Conservation (phyloP, 1,140 invertebrate species). For the Brachionus rotundiformis region DNA sequence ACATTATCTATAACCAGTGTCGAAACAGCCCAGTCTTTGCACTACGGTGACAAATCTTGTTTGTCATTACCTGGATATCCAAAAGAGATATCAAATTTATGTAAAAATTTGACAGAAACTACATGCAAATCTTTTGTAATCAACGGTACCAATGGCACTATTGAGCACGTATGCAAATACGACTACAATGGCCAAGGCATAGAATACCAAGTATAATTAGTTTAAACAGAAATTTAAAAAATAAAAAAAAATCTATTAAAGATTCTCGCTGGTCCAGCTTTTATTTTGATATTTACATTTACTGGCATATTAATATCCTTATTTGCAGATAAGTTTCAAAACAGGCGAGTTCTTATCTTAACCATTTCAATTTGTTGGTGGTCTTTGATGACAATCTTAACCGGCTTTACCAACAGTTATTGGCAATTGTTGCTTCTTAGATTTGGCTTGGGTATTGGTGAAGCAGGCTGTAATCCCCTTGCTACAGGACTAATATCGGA, state of each 20-base stretch:
- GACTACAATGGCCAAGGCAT: slow-evolving; percentile 86
- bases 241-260: neutral
- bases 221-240: neutral
- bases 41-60: slow-evolving; percentile 84
- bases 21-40: slow-evolving; percentile 67
- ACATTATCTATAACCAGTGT: slow-evolving; percentile 62
- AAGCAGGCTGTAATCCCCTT: slow-evolving; percentile 84
- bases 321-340: slow-evolving; percentile 68
- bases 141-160: slow-evolving; percentile 66
- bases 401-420: slow-evolving; percentile 79
- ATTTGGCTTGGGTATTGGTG: slow-evolving; percentile 80
- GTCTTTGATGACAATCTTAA: slow-evolving; percentile 77
- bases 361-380: slow-evolving; percentile 77
- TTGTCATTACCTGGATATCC: slow-evolving; percentile 66
- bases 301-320: slow-evolving; percentile 81
- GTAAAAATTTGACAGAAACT: slow-evolving; percentile 50
- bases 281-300: slow-evolving; percentile 85
- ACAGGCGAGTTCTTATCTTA: slow-evolving; percentile 71
- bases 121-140: slow-evolving; percentile 52
- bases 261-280: slow-evolving; percentile 83
- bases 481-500: slow-evolving; percentile 83
- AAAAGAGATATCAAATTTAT: slow-evolving; percentile 22
- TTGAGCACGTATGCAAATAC: slow-evolving; percentile 77
- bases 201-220: slow-evolving; percentile 72
- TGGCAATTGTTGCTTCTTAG: slow-evolving; percentile 84